Percentiles rank a stretch among this genome's conserved stretches.
Evolutionary conservation across 2,797 vertebrate genomes (phyloP).

Genomic region (Halcyon badia): DNA sequence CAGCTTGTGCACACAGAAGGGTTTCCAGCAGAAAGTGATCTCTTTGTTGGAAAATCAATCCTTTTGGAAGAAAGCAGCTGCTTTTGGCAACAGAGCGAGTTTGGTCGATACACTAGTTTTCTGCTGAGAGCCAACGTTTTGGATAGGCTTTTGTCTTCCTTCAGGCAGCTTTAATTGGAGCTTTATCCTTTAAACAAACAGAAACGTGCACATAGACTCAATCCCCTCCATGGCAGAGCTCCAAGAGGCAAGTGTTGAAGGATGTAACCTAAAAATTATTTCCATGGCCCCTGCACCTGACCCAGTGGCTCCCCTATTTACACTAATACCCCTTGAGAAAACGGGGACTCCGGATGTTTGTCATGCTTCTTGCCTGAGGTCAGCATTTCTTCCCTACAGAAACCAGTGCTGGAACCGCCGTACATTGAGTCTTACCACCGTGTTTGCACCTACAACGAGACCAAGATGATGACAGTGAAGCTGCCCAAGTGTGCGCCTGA

Average conservation of each 20-base stretch:
- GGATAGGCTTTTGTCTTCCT: background rate
- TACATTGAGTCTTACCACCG: constrained; percentile 90
- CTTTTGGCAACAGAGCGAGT: background rate
- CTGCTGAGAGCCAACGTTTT: background rate
- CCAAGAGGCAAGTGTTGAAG: background rate
- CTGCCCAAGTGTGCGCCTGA: constrained; percentile 85
- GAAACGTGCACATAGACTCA: background rate
- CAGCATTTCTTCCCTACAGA: constrained; percentile 75
- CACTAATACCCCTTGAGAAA: background rate
- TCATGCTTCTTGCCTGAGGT: background rate
- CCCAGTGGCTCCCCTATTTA: background rate
- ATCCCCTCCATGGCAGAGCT: background rate
- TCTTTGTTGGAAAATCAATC: background rate
- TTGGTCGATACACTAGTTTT: background rate
- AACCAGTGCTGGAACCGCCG: constrained; percentile 89
- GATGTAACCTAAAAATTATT: background rate
- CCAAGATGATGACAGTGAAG: constrained; percentile 84
- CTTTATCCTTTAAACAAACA: background rate
- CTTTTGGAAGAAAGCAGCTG: background rate
- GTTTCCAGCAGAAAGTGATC: background rate
- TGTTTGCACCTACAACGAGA: constrained; percentile 93
- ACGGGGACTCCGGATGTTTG: background rate
- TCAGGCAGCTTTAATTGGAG: background rate
- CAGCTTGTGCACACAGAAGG: background rate
- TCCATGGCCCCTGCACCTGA: background rate